Conservation (phyloP, 2,797 vertebrate species). For the Chaetophractus vellerosus region DNA sequence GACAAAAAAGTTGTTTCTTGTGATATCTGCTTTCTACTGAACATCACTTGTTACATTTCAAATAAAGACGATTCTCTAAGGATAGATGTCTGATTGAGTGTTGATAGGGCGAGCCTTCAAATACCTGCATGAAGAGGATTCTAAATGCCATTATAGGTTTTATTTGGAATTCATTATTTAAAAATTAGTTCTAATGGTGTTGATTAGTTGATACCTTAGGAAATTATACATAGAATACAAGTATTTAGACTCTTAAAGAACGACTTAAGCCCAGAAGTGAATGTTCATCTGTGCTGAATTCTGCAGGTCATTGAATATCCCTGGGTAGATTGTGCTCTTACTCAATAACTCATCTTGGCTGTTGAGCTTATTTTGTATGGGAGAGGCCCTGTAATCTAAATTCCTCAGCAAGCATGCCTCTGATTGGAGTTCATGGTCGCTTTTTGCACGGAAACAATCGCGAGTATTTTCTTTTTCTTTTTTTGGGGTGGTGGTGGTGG, state of each 20-base stretch:
- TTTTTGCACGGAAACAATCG: background rate
- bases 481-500: background rate
- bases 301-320: background rate
- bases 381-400: background rate
- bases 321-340: background rate
- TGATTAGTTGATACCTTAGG: background rate
- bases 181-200: background rate
- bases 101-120: background rate
- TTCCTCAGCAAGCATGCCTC: background rate
- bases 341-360: background rate
- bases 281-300: background rate
- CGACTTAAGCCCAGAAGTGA: background rate
- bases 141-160: background rate
- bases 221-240: background rate
- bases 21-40: background rate
- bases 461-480: background rate
- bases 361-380: background rate
- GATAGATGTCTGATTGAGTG: background rate
- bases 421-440: background rate
- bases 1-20: background rate
- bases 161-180: slow-evolving; percentile 41
- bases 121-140: background rate
- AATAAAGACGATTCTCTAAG: background rate
- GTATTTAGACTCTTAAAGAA: background rate
- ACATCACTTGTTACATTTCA: background rate